phyloP scores from a whole-genome alignment of 1,140 invertebrate species.

The Drosophila bocqueti region DNA sequence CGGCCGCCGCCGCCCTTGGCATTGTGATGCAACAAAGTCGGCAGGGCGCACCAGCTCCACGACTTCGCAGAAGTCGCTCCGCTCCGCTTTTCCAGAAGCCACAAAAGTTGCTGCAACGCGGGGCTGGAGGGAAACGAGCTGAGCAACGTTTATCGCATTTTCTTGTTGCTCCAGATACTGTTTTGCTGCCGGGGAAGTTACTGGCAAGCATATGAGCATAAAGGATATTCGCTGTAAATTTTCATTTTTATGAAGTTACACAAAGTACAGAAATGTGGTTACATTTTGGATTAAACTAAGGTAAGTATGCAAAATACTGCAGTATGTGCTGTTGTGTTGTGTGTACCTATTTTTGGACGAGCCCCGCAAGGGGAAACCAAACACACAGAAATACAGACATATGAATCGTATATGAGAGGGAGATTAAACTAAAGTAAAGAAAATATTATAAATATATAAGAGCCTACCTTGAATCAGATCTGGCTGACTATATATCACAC shows the following conservation, averaged over 20 bases:
- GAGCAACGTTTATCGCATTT: slow-evolving; percentile 67
- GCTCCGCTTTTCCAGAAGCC: slow-evolving; percentile 30
- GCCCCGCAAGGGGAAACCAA: slow-evolving; percentile 29
- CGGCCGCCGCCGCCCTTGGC: slow-evolving; percentile 17
- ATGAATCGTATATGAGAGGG: too few species aligned
- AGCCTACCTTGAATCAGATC: not conserved
- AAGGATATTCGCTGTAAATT: slow-evolving; percentile 77
- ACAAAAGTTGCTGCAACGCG: slow-evolving; percentile 71
- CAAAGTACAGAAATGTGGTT: slow-evolving; percentile 78
- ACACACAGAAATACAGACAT: not conserved
- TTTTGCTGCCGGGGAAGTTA: slow-evolving; percentile 17
- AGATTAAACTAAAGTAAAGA: not conserved
- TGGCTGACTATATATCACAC: not conserved
- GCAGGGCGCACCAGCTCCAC: slow-evolving; percentile 7
- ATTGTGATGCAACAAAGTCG: slow-evolving; percentile 64
- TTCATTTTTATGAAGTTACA: slow-evolving; percentile 81
- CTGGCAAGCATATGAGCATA: slow-evolving; percentile 74
- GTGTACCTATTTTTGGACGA: slow-evolving; percentile 38
- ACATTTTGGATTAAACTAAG: slow-evolving; percentile 77
- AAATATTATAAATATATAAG: not conserved
- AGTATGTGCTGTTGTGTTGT: slow-evolving; percentile 21
- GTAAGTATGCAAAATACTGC: slow-evolving; percentile 57
- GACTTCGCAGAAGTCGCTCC: not conserved
- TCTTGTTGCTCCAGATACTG: slow-evolving; percentile 46
- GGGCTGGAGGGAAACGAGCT: slow-evolving; percentile 47